Evolutionary conservation across 1,140 invertebrate genomes (phyloP).

Genomic region (Maconellicoccus hirsutus): DNA sequence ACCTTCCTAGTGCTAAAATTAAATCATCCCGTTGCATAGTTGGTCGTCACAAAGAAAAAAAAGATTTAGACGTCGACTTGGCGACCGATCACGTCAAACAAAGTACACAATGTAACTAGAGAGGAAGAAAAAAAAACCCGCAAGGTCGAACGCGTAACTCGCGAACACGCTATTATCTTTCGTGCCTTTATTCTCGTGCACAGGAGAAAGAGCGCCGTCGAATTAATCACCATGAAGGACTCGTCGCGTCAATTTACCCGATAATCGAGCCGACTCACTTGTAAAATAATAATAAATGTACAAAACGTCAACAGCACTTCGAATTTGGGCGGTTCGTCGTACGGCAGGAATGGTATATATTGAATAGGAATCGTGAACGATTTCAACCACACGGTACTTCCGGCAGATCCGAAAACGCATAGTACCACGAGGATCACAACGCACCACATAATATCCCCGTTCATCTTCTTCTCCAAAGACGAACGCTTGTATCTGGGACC

Average conservation of each 20-base stretch:
- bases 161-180: not conserved
- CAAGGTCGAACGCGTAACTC: not conserved
- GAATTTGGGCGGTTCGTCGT: slow-evolving; percentile 37
- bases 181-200: not conserved
- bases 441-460: slow-evolving; percentile 92
- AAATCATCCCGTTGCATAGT: no score
- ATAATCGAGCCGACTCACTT: slow-evolving; percentile 43
- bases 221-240: not conserved
- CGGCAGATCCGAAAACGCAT: slow-evolving; percentile 80
- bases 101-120: no score
- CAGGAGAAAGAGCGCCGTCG: not conserved
- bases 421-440: slow-evolving; percentile 82
- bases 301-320: slow-evolving; percentile 85
- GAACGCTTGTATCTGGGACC: slow-evolving; percentile 91
- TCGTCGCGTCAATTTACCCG: not conserved
- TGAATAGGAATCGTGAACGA: slow-evolving; percentile 38
- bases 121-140: no score
- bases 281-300: slow-evolving; percentile 89
- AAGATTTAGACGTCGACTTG: no score
- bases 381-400: slow-evolving; percentile 72
- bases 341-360: slow-evolving; percentile 50
- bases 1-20: no score
- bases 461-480: slow-evolving; percentile 83
- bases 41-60: no score
- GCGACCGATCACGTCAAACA: no score